These are phyloP conservation scores for Asobara japonica DNA, from an alignment of 1,140 invertebrate species.

Conservation along the genomic window DNA sequence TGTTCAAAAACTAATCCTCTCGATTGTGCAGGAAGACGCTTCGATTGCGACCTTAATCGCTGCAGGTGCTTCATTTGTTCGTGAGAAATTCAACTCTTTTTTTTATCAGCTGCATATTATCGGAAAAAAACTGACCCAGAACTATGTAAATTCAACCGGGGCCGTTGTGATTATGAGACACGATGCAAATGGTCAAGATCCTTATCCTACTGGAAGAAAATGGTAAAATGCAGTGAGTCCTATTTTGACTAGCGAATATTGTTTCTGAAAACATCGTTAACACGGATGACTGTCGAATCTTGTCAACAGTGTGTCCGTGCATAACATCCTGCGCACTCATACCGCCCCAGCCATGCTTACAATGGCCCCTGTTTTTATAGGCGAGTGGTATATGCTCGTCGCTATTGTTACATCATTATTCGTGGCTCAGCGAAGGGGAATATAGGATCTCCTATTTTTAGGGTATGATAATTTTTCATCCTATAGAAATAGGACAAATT, in stretches of 20 bases:
- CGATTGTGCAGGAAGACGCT: no score
- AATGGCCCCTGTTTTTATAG: conserved; percentile 61
- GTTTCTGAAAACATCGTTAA: conserved; percentile 68
- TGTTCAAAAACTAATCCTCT: no score
- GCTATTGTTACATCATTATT: conserved; percentile 67
- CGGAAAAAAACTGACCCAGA: no score
- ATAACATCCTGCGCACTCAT: conserved; percentile 6
- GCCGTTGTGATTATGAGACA: no score
- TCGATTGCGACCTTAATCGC: no score
- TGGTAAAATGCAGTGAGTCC: neutral
- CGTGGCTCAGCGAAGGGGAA: conserved; percentile 42
- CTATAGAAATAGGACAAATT: no score
- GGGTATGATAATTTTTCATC: neutral
- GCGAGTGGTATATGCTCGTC: conserved; percentile 39
- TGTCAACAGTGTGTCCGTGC: conserved; percentile 47
- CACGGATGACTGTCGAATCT: conserved; percentile 63
- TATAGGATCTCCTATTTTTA: neutral
- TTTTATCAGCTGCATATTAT: no score
- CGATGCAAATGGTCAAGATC: no score
- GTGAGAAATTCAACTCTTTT: no score
- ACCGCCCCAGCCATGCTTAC: conserved; percentile 44
- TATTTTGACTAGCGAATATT: conserved; percentile 48
- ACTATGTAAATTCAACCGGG: no score
- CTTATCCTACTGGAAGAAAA: no score
- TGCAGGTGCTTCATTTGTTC: no score